A percentile compares a stretch with the other conserved stretches of the same genome.
phyloP scores from a whole-genome alignment of 2,888 invertebrate genomes.

The Andricus quercusramuli region DNA sequence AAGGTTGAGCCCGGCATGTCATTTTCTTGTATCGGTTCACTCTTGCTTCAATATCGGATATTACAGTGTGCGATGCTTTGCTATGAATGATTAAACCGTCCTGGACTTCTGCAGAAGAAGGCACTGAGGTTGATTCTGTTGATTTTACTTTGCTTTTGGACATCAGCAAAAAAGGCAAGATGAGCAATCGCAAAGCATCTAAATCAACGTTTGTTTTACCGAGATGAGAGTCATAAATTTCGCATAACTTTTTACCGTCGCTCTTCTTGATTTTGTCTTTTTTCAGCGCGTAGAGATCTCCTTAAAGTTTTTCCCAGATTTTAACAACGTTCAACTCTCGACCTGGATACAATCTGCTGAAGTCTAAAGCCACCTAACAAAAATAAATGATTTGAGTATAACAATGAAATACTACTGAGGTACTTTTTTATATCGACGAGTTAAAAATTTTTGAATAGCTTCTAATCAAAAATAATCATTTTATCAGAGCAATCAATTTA shows the following conservation, averaged over 20 bases:
- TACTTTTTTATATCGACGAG: background rate
- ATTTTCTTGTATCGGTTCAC: constrained; percentile 36
- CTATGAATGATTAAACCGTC: constrained; percentile 41
- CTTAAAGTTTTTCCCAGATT: constrained; percentile 40
- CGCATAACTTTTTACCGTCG: constrained; percentile 8
- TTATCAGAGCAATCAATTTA: background rate
- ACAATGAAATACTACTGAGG: background rate
- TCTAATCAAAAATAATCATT: background rate
- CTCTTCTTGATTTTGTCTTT: constrained; percentile 22
- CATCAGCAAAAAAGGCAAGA: constrained; percentile 41
- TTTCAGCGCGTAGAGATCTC: constrained; percentile 25
- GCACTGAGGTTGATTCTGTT: constrained; percentile 1
- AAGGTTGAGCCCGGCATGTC: constrained; percentile 42
- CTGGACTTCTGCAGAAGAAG: constrained; percentile 28
- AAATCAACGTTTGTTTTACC: constrained; percentile 28
- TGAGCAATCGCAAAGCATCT: constrained; percentile 41
- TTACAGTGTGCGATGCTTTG: constrained; percentile 35
- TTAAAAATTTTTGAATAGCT: background rate
- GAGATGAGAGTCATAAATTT: constrained; percentile 33
- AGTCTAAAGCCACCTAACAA: constrained; percentile 42
- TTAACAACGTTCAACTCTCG: constrained; percentile 30
- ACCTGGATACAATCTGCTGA: constrained; percentile 27
- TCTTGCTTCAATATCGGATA: constrained; percentile 41
- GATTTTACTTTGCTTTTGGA: constrained; percentile 13
- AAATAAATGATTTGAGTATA: background rate